Evolutionary conservation across 2,888 invertebrate species (phyloP), one percentile per base, ranked within the genome.

Genomic region (Agrotis clavis): DNA sequence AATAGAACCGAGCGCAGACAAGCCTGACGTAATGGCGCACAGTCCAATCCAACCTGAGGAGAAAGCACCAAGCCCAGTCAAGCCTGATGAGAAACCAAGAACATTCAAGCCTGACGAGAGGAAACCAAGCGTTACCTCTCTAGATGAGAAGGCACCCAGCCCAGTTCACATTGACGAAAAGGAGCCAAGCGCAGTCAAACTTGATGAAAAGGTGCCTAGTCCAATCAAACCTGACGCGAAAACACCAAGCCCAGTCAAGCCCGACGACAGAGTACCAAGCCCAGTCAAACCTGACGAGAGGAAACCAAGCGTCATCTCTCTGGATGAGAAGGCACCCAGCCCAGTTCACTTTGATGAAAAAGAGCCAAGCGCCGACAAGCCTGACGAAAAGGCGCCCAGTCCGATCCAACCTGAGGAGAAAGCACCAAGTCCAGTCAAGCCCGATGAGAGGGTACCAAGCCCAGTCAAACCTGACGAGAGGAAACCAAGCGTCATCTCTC

Each of bases 381-480:
- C 25, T 0, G 51, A 54, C 14, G 66, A 66, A 0, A 71, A 82
- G 9, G 57, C 14, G 0, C 35, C 62, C 0, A 82, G 56, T 41
- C 62, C 79, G 9, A 9, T 51, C 2, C 63, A 4, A 5, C 60
- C 21, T 18, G 67, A 53, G 21, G 5, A 45, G 0, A 2, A 74
- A 68, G 57, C 61, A 7, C 45, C 48, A 0, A 75, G 69, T 14
- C 53, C 59, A 19, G 16, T 9, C 1, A 0, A 35, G 0, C 7
- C 6, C 1, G 47, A 47, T 11, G 65, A 54, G 1, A 76, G 67
- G 56, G 63, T 11, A 1, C 30, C 51, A 0, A 74, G 71, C 21
- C 50, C 59, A 14, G 48, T 71, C 0, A 59, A 76, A 11, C 78
- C 81, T 35, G 63, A 81, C 63, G 71, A 75, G 1, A 30, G 7